Evolutionary conservation across 2,113 vertebrate species (phyloP).

Genomic region (Ptilorrhoa leucosticta): DNA sequence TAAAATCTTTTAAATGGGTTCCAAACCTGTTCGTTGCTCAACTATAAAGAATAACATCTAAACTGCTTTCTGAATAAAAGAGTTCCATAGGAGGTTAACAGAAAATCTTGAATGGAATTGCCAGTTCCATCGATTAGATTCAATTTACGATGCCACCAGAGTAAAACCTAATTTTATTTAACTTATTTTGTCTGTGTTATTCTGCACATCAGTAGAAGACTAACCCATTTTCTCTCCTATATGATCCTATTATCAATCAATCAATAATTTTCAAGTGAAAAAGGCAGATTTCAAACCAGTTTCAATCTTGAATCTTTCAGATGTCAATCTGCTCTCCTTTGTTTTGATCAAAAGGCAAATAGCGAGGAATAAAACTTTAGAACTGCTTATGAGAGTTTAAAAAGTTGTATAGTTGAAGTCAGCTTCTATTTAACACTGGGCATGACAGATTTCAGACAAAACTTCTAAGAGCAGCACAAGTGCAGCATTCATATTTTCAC

Average conservation of each 20-base stretch:
- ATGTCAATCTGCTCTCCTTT: background rate
- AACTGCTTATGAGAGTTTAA: background rate
- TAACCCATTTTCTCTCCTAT: background rate
- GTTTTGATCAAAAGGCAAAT: background rate
- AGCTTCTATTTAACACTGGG: background rate
- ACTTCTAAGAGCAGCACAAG: background rate
- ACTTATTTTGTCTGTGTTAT: conserved; percentile 23
- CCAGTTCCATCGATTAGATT: conserved; percentile 22
- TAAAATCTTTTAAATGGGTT: background rate
- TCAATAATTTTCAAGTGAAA: conserved; percentile 5
- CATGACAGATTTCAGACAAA: background rate
- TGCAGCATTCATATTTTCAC: background rate
- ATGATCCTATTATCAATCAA: conserved; percentile 10
- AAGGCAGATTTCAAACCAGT: background rate
- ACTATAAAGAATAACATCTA: background rate
- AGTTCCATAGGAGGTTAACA: conserved; percentile 35
- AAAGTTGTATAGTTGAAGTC: background rate
- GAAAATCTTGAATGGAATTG: conserved; percentile 41
- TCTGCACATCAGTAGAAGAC: background rate
- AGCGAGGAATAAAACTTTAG: background rate
- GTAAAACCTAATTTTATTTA: conserved; percentile 30
- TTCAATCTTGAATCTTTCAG: background rate
- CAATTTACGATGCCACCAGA: background rate
- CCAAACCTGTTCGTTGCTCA: background rate
- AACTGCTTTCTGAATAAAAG: conserved; percentile 22